phyloP scores from a whole-genome alignment of 2,888 invertebrate species.

The Orgyia antiqua region DNA sequence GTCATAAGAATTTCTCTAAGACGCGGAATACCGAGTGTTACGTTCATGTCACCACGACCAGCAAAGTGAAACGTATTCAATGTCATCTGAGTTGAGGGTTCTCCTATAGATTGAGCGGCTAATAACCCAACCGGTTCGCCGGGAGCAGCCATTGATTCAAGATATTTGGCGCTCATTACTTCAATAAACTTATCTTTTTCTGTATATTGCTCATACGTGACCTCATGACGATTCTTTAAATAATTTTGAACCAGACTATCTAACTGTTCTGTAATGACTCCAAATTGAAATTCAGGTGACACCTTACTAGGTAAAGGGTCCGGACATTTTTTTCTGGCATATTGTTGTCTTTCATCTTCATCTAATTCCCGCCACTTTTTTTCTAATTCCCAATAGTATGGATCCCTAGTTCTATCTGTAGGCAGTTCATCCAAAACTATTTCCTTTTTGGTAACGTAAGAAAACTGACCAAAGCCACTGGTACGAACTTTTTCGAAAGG shows the following conservation, averaged over 20 bases:
- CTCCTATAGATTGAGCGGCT: slow-evolving; percentile 98
- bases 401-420: slow-evolving; percentile 76
- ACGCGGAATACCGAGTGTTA: slow-evolving; percentile 99
- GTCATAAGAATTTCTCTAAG: slow-evolving; percentile 98
- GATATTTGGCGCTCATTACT: slow-evolving; percentile 86
- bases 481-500: slow-evolving; percentile 59
- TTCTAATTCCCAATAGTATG: slow-evolving; percentile 78
- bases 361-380: slow-evolving; percentile 82
- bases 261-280: slow-evolving; percentile 90
- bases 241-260: slow-evolving; percentile 82
- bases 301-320: slow-evolving; percentile 85
- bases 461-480: slow-evolving; percentile 81
- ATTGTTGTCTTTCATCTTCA: slow-evolving; percentile 77
- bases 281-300: slow-evolving; percentile 87
- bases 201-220: slow-evolving; percentile 42
- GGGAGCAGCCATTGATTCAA: slow-evolving; percentile 88
- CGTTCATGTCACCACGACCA: slow-evolving; percentile 99
- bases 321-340: slow-evolving; percentile 79
- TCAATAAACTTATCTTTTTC: slow-evolving; percentile 79
- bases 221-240: slow-evolving; percentile 58
- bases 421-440: slow-evolving; percentile 63
- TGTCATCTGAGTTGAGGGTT: slow-evolving; percentile 99
- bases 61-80: slow-evolving; percentile 99
- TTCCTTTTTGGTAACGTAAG: slow-evolving; percentile 65
- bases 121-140: slow-evolving; percentile 98